These are phyloP conservation scores for Artibeus lituratus DNA, from an alignment of 2,797 vertebrate genomes.

Conservation along the genomic window DNA sequence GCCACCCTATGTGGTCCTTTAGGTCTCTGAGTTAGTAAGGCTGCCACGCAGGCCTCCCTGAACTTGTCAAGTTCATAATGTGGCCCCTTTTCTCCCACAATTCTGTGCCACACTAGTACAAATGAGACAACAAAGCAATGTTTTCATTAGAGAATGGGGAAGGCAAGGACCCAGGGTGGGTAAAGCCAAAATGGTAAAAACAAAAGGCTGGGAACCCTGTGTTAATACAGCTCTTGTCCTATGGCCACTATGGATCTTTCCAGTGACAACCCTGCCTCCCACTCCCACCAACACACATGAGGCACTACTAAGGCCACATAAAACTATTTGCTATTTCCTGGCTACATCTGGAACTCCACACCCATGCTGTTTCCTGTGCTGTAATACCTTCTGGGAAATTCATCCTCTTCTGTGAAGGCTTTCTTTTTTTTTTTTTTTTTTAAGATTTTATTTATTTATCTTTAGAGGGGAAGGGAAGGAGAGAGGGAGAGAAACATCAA, in stretches of 20 bases:
- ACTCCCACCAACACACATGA: not conserved
- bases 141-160: not conserved
- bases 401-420: not conserved
- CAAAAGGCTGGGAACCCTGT: not conserved
- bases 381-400: not conserved
- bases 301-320: not conserved
- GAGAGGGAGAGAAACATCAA: no score
- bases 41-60: no score
- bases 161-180: not conserved
- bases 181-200: not conserved
- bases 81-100: not conserved
- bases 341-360: not conserved
- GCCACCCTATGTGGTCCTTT: no score
- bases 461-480: no score
- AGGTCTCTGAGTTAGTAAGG: no score
- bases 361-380: not conserved
- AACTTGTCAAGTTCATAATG: no score
- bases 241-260: not conserved
- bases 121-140: not conserved
- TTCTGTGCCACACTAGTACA: not conserved
- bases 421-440: no score
- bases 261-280: not conserved
- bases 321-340: not conserved
- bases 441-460: no score
- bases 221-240: not conserved